Conservation (phyloP, 1,140 invertebrate species). For the Spodoptera litura region DNA sequence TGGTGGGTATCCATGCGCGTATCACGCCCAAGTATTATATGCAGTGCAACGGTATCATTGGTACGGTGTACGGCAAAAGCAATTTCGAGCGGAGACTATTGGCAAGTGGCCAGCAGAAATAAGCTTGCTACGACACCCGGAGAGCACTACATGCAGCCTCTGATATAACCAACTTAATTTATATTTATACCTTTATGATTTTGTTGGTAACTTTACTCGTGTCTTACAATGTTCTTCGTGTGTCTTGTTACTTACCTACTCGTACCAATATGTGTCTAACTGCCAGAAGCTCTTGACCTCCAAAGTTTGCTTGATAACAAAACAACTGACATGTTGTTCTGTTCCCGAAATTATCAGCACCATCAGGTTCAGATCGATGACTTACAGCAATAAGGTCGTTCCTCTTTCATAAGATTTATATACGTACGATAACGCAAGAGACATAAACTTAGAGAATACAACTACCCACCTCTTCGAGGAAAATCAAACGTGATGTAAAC, state of each 20-base stretch:
- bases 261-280: neutral
- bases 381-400: too few species aligned
- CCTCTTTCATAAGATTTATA: too few species aligned
- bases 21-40: slow-evolving; percentile 54
- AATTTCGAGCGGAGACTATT: slow-evolving; percentile 78
- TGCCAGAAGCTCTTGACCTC: too few species aligned
- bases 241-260: neutral
- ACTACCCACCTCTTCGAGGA: too few species aligned
- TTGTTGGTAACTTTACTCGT: neutral
- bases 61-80: slow-evolving; percentile 78
- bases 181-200: slow-evolving; percentile 55
- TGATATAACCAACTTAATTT: slow-evolving; percentile 68
- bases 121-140: slow-evolving; percentile 76
- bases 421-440: too few species aligned
- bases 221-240: neutral
- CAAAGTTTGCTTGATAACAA: too few species aligned
- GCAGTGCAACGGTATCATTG: slow-evolving; percentile 75
- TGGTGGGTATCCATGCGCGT: slow-evolving; percentile 47
- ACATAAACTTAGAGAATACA: too few species aligned
- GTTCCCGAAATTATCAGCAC: too few species aligned
- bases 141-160: slow-evolving; percentile 73
- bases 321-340: too few species aligned
- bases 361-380: too few species aligned
- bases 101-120: slow-evolving; percentile 80
- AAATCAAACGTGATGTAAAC: too few species aligned